Base-by-base conservation (phyloP, 35 echinoderm and acorn worm genomes). In the Ptychodera flava region DNA sequence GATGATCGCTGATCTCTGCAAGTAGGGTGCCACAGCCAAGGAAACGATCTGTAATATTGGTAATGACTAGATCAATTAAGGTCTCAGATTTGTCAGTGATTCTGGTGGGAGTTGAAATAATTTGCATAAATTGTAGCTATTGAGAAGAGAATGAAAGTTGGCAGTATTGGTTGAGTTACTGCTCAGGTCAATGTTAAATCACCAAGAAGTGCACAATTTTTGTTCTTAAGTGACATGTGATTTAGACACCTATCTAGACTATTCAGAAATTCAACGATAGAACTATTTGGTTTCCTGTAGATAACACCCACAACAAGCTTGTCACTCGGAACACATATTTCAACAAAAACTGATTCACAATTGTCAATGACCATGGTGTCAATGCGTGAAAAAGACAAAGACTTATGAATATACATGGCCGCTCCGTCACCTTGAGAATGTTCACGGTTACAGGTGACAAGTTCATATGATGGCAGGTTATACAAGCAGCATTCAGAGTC, bases 1-100 rank as follows among this genome's bases (percentile, higher is more conserved):
- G 81, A 33, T 88, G 86, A 38, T 88, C 86, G 31, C 76, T 88
- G 30, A 88, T 81, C 29, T 81, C 86, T 32, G 28, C 37, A 31
- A 81, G 35, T 28, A 35, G 78, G 1, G 79, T 81, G 29, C 86
- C 78, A 1, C 76, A 29, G 10, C 28, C 79, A 28, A 88, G 36
- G 31, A 79, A 30, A 29, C 36, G 34, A 36, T 81, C 78, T 31
- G 79, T 31, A 32, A 88, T 35, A 81, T 88, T 88, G 28, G 86
- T 38, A 52, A 88, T 79, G 2, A 88, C 52, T 32, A 79, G 78
- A 33, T 81, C 86, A 88, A 88, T 80, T 0, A 80, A 16, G 2
- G 64, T 87, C 10, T 34, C 32, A 2, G 85, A 34, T 78, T 31
- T 87, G 36, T 30, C 77, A 15, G 85, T 87, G 0, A 79, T 79